Conservation (phyloP, 2,113 vertebrate species). For the Penelope pileata region DNA sequence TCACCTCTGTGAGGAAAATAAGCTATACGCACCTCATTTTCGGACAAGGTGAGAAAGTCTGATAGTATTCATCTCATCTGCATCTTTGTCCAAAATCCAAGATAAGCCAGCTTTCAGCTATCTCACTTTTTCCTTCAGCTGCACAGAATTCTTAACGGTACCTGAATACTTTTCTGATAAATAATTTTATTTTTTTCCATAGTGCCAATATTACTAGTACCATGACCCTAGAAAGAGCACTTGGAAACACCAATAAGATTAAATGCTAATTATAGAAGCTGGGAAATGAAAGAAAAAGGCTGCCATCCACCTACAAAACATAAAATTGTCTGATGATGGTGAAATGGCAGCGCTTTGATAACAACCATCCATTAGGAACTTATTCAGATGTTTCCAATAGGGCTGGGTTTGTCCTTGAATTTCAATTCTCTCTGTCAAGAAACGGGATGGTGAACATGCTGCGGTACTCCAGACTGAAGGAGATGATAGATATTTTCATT, state of each 20-base stretch:
- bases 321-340: not conserved
- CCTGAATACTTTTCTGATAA: conserved; percentile 2
- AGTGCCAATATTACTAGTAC: not conserved
- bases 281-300: not conserved
- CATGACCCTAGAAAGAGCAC: not conserved
- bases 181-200: not conserved
- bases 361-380: not conserved
- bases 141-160: not conserved
- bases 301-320: not conserved
- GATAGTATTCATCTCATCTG: not conserved
- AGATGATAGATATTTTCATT: not conserved
- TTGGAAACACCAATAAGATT: not conserved
- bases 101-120: not conserved
- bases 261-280: not conserved
- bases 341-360: not conserved
- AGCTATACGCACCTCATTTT: not conserved
- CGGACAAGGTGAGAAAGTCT: not conserved
- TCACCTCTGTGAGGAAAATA: not conserved
- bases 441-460: not conserved
- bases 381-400: not conserved
- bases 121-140: not conserved
- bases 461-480: not conserved
- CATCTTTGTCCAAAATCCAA: not conserved
- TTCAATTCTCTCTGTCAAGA: not conserved
- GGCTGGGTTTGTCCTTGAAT: not conserved